A percentile compares a stretch with the other conserved stretches of the same genome.
These are phyloP conservation scores for Bubo bubo DNA, from an alignment of 2,113 vertebrate genomes.

Conservation along the genomic window DNA sequence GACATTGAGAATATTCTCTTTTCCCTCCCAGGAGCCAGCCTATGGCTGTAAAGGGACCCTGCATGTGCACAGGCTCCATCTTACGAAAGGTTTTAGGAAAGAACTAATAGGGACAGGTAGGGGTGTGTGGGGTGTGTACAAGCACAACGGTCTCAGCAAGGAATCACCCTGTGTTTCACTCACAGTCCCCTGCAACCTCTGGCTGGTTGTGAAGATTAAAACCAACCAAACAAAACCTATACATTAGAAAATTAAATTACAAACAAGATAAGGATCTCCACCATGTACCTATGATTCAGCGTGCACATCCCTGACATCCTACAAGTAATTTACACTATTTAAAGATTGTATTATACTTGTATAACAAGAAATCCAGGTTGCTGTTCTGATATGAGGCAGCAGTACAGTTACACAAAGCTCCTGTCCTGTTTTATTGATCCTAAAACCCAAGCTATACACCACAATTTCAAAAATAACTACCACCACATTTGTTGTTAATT, in stretches of 20 bases:
- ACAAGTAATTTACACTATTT: not conserved
- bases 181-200: not conserved
- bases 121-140: not conserved
- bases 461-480: not conserved
- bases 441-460: not conserved
- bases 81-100: not conserved
- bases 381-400: not conserved
- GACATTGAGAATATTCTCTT: not conserved
- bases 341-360: not conserved
- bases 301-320: not conserved
- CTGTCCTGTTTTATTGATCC: not conserved
- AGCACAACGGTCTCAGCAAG: not conserved
- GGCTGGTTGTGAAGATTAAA: not conserved
- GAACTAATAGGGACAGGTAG: not conserved
- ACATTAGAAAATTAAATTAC: not conserved
- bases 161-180: not conserved
- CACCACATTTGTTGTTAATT: not conserved
- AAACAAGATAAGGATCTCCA: not conserved
- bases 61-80: not conserved
- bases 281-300: not conserved
- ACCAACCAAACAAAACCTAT: not conserved
- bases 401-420: not conserved
- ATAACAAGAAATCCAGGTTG: not conserved
- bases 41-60: not conserved
- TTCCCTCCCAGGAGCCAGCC: not conserved